A percentile compares a stretch with the other conserved stretches of the same genome.
phyloP scores from a whole-genome alignment of 2,888 invertebrate species.

The Chaitophorus viminalis region DNA sequence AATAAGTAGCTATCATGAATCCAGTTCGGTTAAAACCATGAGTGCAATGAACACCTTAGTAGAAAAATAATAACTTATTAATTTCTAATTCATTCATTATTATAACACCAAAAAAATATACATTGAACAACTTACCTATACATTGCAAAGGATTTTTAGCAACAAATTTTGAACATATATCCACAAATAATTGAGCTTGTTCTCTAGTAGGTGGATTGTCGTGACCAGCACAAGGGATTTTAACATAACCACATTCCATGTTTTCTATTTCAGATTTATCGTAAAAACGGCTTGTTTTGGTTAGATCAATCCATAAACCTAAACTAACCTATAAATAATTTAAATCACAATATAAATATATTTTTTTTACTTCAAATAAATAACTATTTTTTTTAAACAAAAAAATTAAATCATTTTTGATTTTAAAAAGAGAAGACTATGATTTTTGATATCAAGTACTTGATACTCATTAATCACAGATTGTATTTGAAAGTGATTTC shows the following conservation, averaged over 20 bases:
- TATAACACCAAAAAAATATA: background rate
- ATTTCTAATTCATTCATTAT: background rate
- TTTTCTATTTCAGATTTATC: constrained; percentile 81
- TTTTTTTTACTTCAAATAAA: no score
- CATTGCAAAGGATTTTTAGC: constrained; percentile 80
- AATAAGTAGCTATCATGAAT: constrained; percentile 90
- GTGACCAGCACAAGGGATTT: constrained; percentile 90
- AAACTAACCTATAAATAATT: constrained; percentile 76
- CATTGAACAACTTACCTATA: constrained; percentile 70
- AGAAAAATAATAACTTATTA: constrained; percentile 62
- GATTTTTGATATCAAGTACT: no score
- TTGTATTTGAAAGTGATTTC: no score
- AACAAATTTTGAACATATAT: constrained; percentile 82
- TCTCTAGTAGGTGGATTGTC: constrained; percentile 90
- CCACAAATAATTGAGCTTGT: constrained; percentile 85
- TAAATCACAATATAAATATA: background rate
- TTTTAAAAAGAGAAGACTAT: no score
- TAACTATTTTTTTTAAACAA: no score
- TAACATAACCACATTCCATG: constrained; percentile 83
- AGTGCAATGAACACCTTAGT: constrained; percentile 87
- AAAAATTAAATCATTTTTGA: no score
- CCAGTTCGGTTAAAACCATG: constrained; percentile 99
- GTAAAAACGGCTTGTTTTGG: constrained; percentile 95
- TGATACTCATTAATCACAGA: no score
- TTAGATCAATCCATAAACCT: constrained; percentile 96